phyloP scores from a whole-genome alignment of 2,888 invertebrate species.

The Prostheceraeus crozeri region DNA sequence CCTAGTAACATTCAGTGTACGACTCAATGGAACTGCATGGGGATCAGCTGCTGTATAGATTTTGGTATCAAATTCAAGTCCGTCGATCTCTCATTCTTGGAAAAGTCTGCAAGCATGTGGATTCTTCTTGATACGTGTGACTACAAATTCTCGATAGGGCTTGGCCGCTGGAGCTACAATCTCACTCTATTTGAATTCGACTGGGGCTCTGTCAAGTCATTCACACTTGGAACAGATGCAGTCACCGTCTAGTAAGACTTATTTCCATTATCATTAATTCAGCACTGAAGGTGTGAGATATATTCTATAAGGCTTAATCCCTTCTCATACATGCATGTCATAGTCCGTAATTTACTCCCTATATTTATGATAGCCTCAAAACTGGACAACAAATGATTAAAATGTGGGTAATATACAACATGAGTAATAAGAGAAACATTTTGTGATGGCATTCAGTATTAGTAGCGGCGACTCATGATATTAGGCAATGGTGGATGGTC shows the following conservation, averaged over 20 bases:
- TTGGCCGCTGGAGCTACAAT: slow-evolving; percentile 39
- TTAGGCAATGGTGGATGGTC: too few relatives aligned
- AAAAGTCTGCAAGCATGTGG: slow-evolving; percentile 43
- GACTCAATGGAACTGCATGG: slow-evolving; percentile 42
- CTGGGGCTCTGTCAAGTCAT: slow-evolving; percentile 41
- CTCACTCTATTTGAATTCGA: slow-evolving; percentile 41
- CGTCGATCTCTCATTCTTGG: slow-evolving; percentile 44
- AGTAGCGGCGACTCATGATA: too few relatives aligned
- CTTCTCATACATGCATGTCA: background rate
- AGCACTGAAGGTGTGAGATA: too few relatives aligned
- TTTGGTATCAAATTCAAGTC: slow-evolving; percentile 38
- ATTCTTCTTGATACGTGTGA: slow-evolving; percentile 43
- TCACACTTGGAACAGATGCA: slow-evolving; percentile 20
- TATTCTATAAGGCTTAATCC: too few relatives aligned
- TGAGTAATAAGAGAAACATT: too few relatives aligned
- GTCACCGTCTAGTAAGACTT: slow-evolving; percentile 17
- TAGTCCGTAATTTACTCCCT: background rate
- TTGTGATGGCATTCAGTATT: too few relatives aligned
- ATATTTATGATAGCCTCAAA: too few relatives aligned
- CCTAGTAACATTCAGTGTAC: slow-evolving; percentile 30
- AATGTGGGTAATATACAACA: too few relatives aligned
- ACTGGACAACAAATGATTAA: too few relatives aligned
- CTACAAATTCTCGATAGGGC: slow-evolving; percentile 38
- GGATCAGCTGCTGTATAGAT: slow-evolving; percentile 45
- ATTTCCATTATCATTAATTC: background rate